A percentile compares a stretch with the other conserved stretches of the same genome.
Conservation (phyloP, 2,113 vertebrate genomes). For the Amblyopsis rosae region DNA sequence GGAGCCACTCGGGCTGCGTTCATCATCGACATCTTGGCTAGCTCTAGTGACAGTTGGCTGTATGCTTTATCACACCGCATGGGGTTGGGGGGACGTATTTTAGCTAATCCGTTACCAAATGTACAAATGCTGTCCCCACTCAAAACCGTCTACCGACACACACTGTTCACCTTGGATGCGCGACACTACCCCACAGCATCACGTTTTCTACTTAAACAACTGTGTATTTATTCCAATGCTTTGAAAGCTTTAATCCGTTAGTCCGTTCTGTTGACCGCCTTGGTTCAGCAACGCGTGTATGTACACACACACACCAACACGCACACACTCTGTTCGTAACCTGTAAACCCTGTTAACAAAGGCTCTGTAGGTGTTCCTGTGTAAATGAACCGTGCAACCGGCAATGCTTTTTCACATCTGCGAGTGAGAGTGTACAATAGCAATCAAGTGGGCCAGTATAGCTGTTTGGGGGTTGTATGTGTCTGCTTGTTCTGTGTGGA, state of each 20-base stretch:
- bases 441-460: slow-evolving; percentile 24
- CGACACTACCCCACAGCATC: slow-evolving; percentile 5
- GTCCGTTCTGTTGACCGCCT: slow-evolving; percentile 47
- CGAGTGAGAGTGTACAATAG: slow-evolving; percentile 29
- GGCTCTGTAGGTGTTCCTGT: not conserved
- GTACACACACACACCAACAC: no score
- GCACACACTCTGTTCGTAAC: slow-evolving; percentile 14
- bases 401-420: not conserved
- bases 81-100: not conserved
- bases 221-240: slow-evolving; percentile 60
- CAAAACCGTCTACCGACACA: slow-evolving; percentile 37
- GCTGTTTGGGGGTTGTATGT: slow-evolving; percentile 28
- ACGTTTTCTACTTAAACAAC: slow-evolving; percentile 27
- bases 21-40: slow-evolving; percentile 41
- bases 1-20: slow-evolving; percentile 15
- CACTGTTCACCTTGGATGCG: slow-evolving; percentile 13
- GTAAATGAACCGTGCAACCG: not conserved
- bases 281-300: slow-evolving; percentile 34
- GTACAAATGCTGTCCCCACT: slow-evolving; percentile 34
- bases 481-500: slow-evolving; percentile 52
- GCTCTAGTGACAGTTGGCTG: slow-evolving; percentile 29
- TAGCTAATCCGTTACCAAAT: slow-evolving; percentile 10
- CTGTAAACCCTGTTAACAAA: not conserved
- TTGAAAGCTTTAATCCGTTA: slow-evolving; percentile 71
- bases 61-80: not conserved